A percentile compares a stretch with the other conserved stretches of the same genome.
phyloP scores from a whole-genome alignment of 1,140 invertebrate genomes.

The Augochlora pura region DNA sequence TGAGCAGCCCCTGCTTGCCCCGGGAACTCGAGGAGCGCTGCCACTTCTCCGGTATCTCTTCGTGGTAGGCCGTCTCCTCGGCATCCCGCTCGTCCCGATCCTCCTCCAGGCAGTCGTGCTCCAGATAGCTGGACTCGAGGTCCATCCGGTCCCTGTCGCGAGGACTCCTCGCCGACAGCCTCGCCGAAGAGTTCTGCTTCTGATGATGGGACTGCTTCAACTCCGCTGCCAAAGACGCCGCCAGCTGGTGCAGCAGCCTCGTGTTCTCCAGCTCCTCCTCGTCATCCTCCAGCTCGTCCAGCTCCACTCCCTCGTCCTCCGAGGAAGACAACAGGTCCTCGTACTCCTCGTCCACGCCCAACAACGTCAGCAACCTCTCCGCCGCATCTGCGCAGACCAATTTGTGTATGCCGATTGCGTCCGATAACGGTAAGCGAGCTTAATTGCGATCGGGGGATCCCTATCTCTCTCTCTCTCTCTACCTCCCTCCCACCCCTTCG shows the following conservation, averaged over 20 bases:
- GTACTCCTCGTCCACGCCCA: constrained; percentile 67
- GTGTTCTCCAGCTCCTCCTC: constrained; percentile 66
- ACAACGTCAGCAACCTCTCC: constrained; percentile 70
- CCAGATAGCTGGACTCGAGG: constrained; percentile 45
- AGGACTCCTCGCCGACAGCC: constrained; percentile 5
- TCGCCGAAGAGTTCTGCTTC: constrained; percentile 15
- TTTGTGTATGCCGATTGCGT: constrained; percentile 1
- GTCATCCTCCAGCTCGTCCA: constrained; percentile 61
- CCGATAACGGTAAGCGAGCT: not conserved
- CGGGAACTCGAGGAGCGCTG: not conserved
- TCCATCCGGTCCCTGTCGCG: constrained; percentile 26
- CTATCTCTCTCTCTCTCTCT: too few relatives aligned
- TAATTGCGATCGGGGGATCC: not conserved
- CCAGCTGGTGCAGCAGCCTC: constrained; percentile 71
- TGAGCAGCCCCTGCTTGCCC: not conserved
- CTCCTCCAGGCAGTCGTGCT: constrained; percentile 34
- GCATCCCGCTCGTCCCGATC: constrained; percentile 1
- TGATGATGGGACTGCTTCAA: constrained; percentile 65
- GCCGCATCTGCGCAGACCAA: constrained; percentile 67
- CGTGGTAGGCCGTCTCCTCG: constrained; percentile 6
- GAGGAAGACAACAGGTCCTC: constrained; percentile 68
- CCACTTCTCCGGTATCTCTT: not conserved
- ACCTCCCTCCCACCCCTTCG: too few relatives aligned
- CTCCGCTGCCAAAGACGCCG: constrained; percentile 69
- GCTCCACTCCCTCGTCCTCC: constrained; percentile 75